A percentile compares a stretch with the other conserved stretches of the same genome.
phyloP scores from a whole-genome alignment of 2,888 invertebrate species.

The Macroteleia sp. region DNA sequence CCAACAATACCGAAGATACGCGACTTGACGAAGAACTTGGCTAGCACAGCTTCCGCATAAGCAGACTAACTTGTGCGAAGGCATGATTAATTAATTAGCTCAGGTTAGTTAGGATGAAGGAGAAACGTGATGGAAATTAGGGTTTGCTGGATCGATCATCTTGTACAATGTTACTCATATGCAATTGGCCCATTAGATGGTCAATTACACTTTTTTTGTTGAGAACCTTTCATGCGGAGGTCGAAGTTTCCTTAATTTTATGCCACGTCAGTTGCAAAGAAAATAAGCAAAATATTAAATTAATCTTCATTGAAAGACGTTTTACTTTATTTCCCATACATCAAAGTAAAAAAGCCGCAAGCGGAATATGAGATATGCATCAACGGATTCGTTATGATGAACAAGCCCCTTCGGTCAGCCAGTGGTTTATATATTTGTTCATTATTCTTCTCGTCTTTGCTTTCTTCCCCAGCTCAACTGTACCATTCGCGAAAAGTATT shows the following conservation, averaged over 20 bases:
- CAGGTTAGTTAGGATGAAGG: constrained; percentile 80
- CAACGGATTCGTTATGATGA: constrained; percentile 56
- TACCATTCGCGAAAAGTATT: constrained; percentile 40
- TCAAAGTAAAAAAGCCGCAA: constrained; percentile 1
- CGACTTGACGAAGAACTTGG: constrained; percentile 82
- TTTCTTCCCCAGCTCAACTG: constrained; percentile 9
- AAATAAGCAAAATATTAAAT: constrained; percentile 1
- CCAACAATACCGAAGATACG: constrained; percentile 83
- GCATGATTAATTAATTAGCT: constrained; percentile 84
- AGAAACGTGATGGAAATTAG: constrained; percentile 63
- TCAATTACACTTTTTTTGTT: constrained; percentile 45
- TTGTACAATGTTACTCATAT: constrained; percentile 49
- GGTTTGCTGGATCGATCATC: constrained; percentile 63
- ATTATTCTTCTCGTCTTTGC: constrained; percentile 29
- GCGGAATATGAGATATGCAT: constrained; percentile 31
- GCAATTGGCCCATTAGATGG: constrained; percentile 59
- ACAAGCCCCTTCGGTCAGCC: constrained; percentile 28
- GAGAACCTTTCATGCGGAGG: neutral
- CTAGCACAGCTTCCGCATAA: constrained; percentile 77
- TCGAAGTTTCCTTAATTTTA: constrained; percentile 1
- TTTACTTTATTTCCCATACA: neutral
- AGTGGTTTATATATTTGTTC: constrained; percentile 28
- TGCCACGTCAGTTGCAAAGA: neutral
- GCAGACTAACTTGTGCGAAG: constrained; percentile 77
- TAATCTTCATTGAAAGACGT: constrained; percentile 2